Evolutionary conservation across 2,888 invertebrate species (phyloP).

Genomic region (Chloromyia formosa): DNA sequence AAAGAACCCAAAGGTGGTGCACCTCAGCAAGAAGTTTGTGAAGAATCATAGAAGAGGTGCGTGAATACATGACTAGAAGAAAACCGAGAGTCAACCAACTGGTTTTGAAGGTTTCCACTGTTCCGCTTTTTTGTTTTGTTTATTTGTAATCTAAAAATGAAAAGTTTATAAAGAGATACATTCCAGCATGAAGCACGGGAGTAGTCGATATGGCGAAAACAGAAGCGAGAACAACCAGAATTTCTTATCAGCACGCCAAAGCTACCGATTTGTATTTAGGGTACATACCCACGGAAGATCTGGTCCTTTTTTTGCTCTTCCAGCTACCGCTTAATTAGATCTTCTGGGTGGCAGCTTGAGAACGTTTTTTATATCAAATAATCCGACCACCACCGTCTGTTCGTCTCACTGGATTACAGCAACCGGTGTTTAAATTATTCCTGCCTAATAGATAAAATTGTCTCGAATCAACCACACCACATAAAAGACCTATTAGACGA

Average conservation of each 20-base stretch:
- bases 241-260: slow-evolving; percentile 42
- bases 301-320: slow-evolving; percentile 14
- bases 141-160: not conserved
- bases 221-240: slow-evolving; percentile 16
- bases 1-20: not conserved
- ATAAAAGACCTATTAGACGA: not conserved
- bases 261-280: slow-evolving; percentile 40
- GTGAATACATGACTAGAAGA: not conserved
- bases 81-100: not conserved
- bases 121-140: not conserved
- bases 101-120: not conserved
- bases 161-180: slow-evolving; percentile 23
- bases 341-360: slow-evolving; percentile 14
- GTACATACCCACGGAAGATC: not conserved
- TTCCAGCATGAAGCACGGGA: too few species aligned
- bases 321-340: slow-evolving; percentile 31
- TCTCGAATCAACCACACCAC: not conserved
- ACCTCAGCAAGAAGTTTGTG: not conserved
- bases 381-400: not conserved
- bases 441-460: not conserved
- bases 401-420: not conserved
- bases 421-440: slow-evolving; percentile 4
- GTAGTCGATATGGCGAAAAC: too few species aligned
- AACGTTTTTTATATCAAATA: slow-evolving; percentile 5
- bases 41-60: slow-evolving; percentile 2